Base-by-base conservation (phyloP, 2,797 vertebrate genomes). In the Cirrhinus molitorella region DNA sequence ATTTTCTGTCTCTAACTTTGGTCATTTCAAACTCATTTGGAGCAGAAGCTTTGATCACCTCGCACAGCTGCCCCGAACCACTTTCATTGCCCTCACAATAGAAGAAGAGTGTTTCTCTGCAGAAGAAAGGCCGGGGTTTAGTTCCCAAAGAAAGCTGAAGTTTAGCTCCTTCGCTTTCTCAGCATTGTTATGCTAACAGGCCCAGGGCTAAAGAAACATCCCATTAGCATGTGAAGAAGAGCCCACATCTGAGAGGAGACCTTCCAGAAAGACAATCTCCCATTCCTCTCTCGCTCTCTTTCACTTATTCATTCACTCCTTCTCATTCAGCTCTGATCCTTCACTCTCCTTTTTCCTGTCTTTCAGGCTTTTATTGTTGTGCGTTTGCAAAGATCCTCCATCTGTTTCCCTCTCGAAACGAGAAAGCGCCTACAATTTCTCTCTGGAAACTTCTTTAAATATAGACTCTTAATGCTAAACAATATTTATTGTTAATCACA, bases 161-260 rank as follows among this genome's bases (percentile, higher is more conserved):
- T 95, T 95, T 95, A 95, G 94, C 92, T 94, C 95, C 94, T 94
- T 95, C 94, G 94, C 93, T 95, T 93, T 93, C 90, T 91, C 88
- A 82, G 92, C 92, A 94, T 95, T 95, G 95, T 95, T 94, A 95
- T 95, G 95, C 94, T 94, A 95, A 95, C 89, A 92, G 90, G 7
- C 88, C 92, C 91, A 92, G 91, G 91, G 93, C 93, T 93, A 94
- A 94, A 94, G 93, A 92, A 93, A 92, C 89, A 89, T 91, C 88
- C 92, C 90, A 95, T 95, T 95, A 95, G 94, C 95, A 95, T 95
- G 90, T 95, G 94, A 95, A 95, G 94, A 95, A 95, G 95, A 93
- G 90, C 94, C 94, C 93, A 94, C 94, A 95, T 95, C 94, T 94
- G 94, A 95, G 94, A 92, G 91, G 93, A 94, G 92, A 91, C 93